Evolutionary conservation across 2,888 invertebrate genomes (phyloP).

Genomic region (Ctenicera cuprea): DNA sequence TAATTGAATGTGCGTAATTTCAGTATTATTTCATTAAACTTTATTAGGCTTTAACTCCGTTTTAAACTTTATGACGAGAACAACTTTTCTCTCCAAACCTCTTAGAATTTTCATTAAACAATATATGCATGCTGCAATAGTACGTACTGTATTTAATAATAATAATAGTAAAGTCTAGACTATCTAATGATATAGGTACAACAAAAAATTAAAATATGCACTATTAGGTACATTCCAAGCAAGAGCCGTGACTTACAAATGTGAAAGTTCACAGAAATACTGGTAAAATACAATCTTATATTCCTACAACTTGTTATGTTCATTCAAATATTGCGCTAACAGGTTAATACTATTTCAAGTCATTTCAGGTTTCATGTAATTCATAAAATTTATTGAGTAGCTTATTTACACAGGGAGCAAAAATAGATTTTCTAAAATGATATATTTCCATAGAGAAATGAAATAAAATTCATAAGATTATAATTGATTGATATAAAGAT

Average conservation of each 20-base stretch:
- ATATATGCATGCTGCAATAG: constrained; percentile 34
- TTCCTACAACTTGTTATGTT: neutral
- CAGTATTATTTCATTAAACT: constrained; percentile 35
- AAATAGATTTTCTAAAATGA: no score
- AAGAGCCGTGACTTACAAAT: constrained; percentile 23
- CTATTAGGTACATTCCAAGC: constrained; percentile 24
- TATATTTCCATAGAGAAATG: no score
- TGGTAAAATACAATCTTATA: constrained; percentile 4
- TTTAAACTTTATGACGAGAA: constrained; percentile 43
- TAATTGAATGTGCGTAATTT: constrained; percentile 33
- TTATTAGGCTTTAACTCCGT: constrained; percentile 34
- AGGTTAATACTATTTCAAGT: no score
- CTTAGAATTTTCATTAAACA: constrained; percentile 39
- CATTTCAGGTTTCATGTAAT: no score
- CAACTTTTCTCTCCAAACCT: constrained; percentile 41
- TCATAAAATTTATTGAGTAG: no score
- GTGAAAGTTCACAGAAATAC: constrained; percentile 23
- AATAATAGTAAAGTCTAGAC: constrained; percentile 38
- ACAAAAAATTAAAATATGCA: constrained; percentile 31
- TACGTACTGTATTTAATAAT: constrained; percentile 38
- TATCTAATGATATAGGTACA: constrained; percentile 34
- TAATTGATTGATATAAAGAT: neutral
- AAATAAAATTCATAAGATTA: no score
- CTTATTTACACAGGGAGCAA: no score
- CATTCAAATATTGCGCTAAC: neutral